Percentiles rank a stretch among this genome's conserved stretches.
phyloP scores from a whole-genome alignment of 2,113 vertebrate species.

The Pionites leucogaster region DNA sequence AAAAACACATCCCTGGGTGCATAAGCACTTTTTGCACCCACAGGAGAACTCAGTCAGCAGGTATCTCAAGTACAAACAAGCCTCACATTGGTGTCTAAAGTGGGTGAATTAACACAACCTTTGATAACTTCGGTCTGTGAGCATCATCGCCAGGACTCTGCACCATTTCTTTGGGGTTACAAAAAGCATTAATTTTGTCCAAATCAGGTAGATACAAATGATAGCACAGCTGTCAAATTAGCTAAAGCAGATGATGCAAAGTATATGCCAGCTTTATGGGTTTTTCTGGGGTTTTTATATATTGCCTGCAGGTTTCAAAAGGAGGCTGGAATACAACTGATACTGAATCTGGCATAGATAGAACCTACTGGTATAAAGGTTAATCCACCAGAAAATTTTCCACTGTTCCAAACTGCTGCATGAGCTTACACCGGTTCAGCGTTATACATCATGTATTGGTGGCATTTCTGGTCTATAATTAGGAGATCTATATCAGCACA shows the following conservation, averaged over 20 bases:
- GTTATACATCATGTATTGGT: neutral
- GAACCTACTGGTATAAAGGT: neutral
- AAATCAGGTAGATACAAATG: neutral
- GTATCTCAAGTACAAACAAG: neutral
- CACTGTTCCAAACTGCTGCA: neutral
- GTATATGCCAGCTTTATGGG: neutral
- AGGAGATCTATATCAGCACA: neutral
- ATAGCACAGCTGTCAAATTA: neutral
- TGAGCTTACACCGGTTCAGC: neutral
- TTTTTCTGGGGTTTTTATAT: accelerated
- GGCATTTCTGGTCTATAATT: neutral
- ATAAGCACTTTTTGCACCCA: neutral
- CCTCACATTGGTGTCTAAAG: neutral
- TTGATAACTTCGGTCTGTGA: neutral
- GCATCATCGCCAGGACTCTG: neutral
- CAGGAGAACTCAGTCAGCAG: neutral
- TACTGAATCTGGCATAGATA: neutral
- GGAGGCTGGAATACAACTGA: neutral
- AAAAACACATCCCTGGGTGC: neutral
- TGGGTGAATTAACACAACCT: neutral
- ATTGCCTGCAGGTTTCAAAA: neutral
- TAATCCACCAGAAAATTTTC: constrained; percentile 6
- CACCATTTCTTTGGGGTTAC: neutral
- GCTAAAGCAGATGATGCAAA: neutral
- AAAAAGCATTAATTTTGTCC: neutral